Percentiles rank a stretch among this genome's conserved stretches.
Conservation (phyloP, 2,888 invertebrate species). For the Myopa testacea region DNA sequence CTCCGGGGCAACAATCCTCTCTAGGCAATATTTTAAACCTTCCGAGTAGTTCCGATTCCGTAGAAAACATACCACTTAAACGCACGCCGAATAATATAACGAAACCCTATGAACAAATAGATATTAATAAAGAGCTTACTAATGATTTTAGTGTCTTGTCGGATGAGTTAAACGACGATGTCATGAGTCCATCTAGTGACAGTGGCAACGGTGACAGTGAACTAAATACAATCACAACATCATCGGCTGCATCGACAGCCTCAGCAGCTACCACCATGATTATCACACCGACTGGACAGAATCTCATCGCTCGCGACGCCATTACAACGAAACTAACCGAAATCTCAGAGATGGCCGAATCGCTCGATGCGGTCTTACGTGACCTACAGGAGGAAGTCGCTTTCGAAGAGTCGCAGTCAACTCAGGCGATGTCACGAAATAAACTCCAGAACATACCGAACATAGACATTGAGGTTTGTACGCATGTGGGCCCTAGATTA, state of each 20-base stretch:
- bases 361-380: conserved; percentile 73
- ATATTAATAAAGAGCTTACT: neutral
- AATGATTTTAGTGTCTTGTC: conserved; percentile 52
- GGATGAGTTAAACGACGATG: conserved; percentile 28
- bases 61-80: too few relatives aligned
- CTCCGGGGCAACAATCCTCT: too few relatives aligned
- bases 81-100: too few relatives aligned
- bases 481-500: neutral
- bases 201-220: conserved; percentile 54
- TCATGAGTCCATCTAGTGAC: conserved; percentile 53
- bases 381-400: conserved; percentile 67
- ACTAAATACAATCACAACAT: conserved; percentile 33
- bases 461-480: conserved; percentile 1
- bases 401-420: conserved; percentile 50
- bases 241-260: conserved; percentile 22
- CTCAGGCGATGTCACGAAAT: conserved; percentile 44
- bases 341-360: conserved; percentile 76
- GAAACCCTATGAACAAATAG: too few relatives aligned
- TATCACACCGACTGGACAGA: conserved; percentile 67
- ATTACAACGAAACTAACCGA: conserved; percentile 75
- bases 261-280: conserved; percentile 49
- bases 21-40: too few relatives aligned
- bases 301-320: conserved; percentile 75
- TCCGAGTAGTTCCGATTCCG: too few relatives aligned
- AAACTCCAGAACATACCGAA: neutral